These are phyloP conservation scores for Stigmatopora nigra DNA, from an alignment of 2,113 vertebrate species.

Conservation along the genomic window DNA sequence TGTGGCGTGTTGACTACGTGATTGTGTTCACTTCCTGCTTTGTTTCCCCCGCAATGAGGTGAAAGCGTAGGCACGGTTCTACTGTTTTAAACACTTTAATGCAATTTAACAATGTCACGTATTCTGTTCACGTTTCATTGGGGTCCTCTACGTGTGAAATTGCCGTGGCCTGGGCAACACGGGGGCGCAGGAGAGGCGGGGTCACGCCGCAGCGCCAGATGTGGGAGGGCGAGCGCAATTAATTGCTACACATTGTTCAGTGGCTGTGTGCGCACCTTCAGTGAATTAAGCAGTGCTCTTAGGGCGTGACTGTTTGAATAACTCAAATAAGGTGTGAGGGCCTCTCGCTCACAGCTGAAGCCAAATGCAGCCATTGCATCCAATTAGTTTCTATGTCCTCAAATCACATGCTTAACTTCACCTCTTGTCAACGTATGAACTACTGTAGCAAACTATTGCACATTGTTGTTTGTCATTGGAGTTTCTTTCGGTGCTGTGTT, in stretches of 20 bases:
- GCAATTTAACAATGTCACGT: constrained; percentile 74
- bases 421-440: constrained; percentile 44
- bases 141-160: constrained; percentile 69
- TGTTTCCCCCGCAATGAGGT: constrained; percentile 38
- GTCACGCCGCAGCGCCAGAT: constrained; percentile 64
- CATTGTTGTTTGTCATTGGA: constrained; percentile 5
- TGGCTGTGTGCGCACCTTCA: constrained; percentile 68
- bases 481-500: neutral
- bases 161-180: constrained; percentile 45
- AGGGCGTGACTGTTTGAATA: constrained; percentile 60
- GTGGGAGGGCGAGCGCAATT: constrained; percentile 68
- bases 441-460: constrained; percentile 20
- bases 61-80: constrained; percentile 13
- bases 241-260: constrained; percentile 74
- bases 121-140: constrained; percentile 75
- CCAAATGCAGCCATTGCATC: constrained; percentile 52
- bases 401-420: constrained; percentile 63
- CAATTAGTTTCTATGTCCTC: constrained; percentile 59
- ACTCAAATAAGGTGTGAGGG: constrained; percentile 55
- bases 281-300: constrained; percentile 60
- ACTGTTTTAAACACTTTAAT: constrained; percentile 71
- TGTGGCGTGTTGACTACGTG: constrained; percentile 46
- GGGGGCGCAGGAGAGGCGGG: constrained; percentile 44
- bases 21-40: constrained; percentile 46
- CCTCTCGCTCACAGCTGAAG: constrained; percentile 66